Base-by-base conservation (phyloP, 2,113 vertebrate genomes). In the Pteruthius melanotis region DNA sequence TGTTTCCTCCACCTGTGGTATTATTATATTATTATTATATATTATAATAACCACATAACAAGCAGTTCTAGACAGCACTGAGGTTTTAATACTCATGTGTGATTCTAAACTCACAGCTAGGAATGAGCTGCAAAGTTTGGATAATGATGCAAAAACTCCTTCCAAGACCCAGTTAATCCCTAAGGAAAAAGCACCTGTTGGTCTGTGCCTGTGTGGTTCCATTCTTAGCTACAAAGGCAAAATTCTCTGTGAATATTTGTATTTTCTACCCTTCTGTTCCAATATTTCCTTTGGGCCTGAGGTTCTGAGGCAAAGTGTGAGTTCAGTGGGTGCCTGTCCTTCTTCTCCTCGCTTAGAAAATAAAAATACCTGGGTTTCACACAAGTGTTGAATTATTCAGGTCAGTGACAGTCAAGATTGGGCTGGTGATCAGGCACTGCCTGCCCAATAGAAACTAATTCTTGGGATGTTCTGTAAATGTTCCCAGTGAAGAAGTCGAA, bases 391-490 rank as follows among this genome's bases (percentile, higher is more conserved):
- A 24, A 27, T 75, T 85, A 31, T 37, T 22, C n/a, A 64, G 74
- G 42, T 21, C 60, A 71, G 61, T 16, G 65, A 27, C 24, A 50
- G 15, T 50, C 18, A 11, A 28, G 77, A 14, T 17, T 35, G 69
- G 35, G 40, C 53, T 37, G 33, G 22, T 37, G 87, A 9, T 52
- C 49, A 24, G 84, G 11, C 18, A 2, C 6, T 18, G 35, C 18
- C 42, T 74, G 54, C 40, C 45, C 6, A 3, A 1, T 1, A 10
- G 6, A 4, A 68, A 22, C 26, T 7, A 4, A 3, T 45, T 72
- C 30, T 21, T 30, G 60, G 33, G 24, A 18, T 47, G 33, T 10
- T 50, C 91, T 68, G 28, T 10, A 8, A 77, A 39, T 6, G 18
- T 7, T 52, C 39, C 74, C 6, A 4, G 54, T 1, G 23, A n/a